phyloP scores from a whole-genome alignment of 2,888 invertebrate genomes.

The Plebejus anna region DNA sequence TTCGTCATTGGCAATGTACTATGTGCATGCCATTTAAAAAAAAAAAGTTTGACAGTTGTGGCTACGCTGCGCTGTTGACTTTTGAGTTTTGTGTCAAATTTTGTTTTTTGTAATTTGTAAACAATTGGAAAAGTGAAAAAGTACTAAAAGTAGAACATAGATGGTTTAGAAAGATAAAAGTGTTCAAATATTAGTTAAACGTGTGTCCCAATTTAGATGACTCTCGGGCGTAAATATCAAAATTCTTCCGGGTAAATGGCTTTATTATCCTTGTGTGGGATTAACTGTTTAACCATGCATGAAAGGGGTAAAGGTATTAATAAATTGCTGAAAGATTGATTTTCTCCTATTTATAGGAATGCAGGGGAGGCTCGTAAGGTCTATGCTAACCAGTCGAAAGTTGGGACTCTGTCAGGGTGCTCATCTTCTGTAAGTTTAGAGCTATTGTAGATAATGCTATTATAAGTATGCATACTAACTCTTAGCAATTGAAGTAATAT shows the following conservation, averaged over 20 bases:
- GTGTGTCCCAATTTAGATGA: conserved; percentile 52
- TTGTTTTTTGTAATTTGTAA: conserved; percentile 1
- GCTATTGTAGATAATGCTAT: conserved; percentile 27
- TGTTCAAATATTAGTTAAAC: background rate
- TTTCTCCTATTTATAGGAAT: conserved; percentile 78
- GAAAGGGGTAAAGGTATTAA: conserved; percentile 55
- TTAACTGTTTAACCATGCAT: conserved; percentile 64
- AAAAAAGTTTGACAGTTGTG: too few species aligned
- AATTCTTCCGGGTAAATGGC: conserved; percentile 76
- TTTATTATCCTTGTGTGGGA: conserved; percentile 54
- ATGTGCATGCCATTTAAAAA: too few species aligned
- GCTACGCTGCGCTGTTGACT: too few species aligned
- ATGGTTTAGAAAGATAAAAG: conserved; percentile 9
- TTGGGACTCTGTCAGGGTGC: conserved; percentile 83
- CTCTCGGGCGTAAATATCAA: conserved; percentile 75
- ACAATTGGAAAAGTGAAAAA: conserved; percentile 21
- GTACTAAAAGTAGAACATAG: conserved; percentile 12
- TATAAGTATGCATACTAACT: background rate
- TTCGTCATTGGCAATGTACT: too few species aligned
- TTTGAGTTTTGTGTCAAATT: background rate
- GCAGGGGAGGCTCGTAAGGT: conserved; percentile 75
- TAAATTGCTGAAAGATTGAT: conserved; percentile 63
- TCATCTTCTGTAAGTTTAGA: conserved; percentile 83
- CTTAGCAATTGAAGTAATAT: background rate
- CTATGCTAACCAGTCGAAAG: conserved; percentile 80